These are phyloP conservation scores for Cephus sareptanus DNA, from an alignment of 2,888 invertebrate genomes.

Conservation along the genomic window DNA sequence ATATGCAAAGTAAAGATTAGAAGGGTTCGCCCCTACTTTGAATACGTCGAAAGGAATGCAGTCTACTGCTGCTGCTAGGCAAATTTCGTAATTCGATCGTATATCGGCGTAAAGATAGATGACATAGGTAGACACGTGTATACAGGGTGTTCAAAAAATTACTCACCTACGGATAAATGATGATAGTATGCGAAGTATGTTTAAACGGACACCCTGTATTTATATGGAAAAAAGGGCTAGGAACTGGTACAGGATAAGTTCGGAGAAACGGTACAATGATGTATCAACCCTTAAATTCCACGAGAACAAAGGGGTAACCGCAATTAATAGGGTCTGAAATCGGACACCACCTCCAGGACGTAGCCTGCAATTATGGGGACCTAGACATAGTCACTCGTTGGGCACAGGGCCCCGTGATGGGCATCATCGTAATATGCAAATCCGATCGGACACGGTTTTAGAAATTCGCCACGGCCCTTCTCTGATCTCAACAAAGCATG, in stretches of 20 bases:
- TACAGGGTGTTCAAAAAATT: neutral
- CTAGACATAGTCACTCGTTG: neutral
- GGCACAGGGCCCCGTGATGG: neutral
- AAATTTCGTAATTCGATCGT: constrained; percentile 32
- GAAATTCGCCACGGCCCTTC: constrained; percentile 47
- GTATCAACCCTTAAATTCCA: constrained; percentile 18
- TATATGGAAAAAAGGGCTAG: neutral
- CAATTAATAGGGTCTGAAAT: constrained; percentile 58
- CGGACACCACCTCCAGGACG: constrained; percentile 44
- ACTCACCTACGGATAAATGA: neutral
- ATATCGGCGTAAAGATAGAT: neutral
- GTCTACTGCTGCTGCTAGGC: neutral
- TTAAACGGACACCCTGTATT: neutral
- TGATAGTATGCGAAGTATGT: neutral
- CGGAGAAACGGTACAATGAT: constrained; percentile 12
- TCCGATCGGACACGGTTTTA: constrained; percentile 65
- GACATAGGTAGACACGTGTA: neutral
- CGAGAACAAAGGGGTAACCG: constrained; percentile 36
- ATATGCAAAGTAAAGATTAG: neutral
- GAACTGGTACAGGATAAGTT: neutral
- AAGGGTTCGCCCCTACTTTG: neutral
- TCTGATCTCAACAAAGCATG: constrained; percentile 55
- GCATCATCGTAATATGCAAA: constrained; percentile 55
- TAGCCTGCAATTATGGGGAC: neutral
- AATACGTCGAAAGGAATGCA: neutral